Base-by-base conservation (phyloP, 1,140 invertebrate genomes). In the Drosophila chauvacae region DNA sequence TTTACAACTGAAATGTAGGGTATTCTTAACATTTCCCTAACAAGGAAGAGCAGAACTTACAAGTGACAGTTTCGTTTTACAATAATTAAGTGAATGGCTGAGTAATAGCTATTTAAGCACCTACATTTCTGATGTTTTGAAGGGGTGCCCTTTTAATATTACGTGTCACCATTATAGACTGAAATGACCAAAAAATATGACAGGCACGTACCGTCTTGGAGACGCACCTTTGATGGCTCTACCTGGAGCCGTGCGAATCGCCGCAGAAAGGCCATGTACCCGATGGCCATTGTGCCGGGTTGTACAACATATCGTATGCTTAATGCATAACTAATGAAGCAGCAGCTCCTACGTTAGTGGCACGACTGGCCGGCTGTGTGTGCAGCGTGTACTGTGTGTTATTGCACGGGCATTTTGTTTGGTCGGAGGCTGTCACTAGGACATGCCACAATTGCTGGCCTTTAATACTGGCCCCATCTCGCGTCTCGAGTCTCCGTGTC, bases 261-360 rank as follows among this genome's bases (percentile, higher is more conserved):
- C n/a, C n/a, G 33, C 30, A 30, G 20, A 30, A 30, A 60, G 69
- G 33, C 55, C 37, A 72, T 51, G 55, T 73, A 73, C 70, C 70
- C 70, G 14, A 37, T 51, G 45, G 55, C 68, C 39, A 73, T 73
- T 72, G 70, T 58, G 45, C 68, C 44, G 45, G 68, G 66, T 77
- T 77, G 74, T 77, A 77, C 74, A 77, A 77, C 74, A 77, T 77
- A 77, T 77, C 74, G 74, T 77, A 77, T 77, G 74, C 74, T 77
- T 77, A 77, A 77, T 77, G 74, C 74, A 77, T 77, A 77, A 77
- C 73, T 77, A 77, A 77, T 77, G 74, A 77, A 77, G 73, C 74
- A 77, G 64, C 74, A 69, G 56, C 63, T 77, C 63, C 70, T 69
- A 77, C 64, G 63, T 70, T 56, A 50, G 55, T 60, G 63, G 74